A percentile compares a stretch with the other conserved stretches of the same genome.
Conservation (phyloP, 2,797 vertebrate species). For the Allobates femoralis region DNA sequence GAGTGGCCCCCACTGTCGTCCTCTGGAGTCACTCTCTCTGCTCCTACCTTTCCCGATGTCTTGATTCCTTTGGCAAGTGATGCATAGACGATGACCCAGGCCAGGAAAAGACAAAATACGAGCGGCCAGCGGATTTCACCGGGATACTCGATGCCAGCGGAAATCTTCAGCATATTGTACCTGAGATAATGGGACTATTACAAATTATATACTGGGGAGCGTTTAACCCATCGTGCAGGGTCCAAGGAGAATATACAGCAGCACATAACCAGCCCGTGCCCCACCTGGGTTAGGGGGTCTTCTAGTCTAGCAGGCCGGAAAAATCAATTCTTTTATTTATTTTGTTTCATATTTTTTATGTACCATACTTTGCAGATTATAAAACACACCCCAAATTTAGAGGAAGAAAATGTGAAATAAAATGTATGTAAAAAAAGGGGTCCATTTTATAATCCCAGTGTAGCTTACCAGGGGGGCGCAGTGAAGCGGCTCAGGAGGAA, state of each 20-base stretch:
- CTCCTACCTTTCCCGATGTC: conserved; percentile 95
- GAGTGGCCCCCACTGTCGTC: not conserved
- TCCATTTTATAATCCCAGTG: too few species aligned
- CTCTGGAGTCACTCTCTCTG: not conserved
- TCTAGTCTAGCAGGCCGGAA: too few species aligned
- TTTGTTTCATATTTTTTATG: too few species aligned
- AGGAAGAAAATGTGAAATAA: too few species aligned
- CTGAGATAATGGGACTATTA: conserved; percentile 71
- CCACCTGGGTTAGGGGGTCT: not conserved
- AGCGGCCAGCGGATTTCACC: conserved; percentile 95
- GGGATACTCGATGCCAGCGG: conserved; percentile 94
- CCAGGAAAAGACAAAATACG: conserved; percentile 88
- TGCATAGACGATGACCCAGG: conserved; percentile 95
- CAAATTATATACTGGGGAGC: not conserved
- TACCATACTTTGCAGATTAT: too few species aligned
- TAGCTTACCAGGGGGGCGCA: too few species aligned
- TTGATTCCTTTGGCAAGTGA: conserved; percentile 99
- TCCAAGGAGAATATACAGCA: not conserved
- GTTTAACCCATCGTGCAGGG: not conserved
- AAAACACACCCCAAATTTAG: too few species aligned
- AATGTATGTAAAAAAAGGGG: too few species aligned
- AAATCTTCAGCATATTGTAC: conserved; percentile 98
- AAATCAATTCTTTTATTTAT: too few species aligned
- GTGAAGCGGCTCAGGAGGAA: too few species aligned
- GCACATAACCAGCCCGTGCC: not conserved